Evolutionary conservation across 2,888 invertebrate species (phyloP).

Genomic region (Noctua fimbriata): DNA sequence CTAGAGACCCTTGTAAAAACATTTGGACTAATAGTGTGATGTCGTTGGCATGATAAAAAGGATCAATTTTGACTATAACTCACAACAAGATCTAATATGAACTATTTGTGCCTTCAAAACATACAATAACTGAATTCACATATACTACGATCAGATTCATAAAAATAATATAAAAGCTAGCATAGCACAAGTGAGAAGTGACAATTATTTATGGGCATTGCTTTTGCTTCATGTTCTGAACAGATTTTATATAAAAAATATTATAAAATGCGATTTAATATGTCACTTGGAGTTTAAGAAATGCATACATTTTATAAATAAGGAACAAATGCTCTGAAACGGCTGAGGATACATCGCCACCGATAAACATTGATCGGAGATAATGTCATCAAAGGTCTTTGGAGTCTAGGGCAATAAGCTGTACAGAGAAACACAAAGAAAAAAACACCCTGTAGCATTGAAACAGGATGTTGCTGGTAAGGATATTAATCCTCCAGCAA

Average conservation of each 20-base stretch:
- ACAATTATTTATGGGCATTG: constrained; percentile 1
- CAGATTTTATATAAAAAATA: constrained; percentile 2
- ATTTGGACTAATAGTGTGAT: constrained; percentile 39
- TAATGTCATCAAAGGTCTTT: not conserved
- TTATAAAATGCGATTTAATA: constrained; percentile 29
- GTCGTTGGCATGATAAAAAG: constrained; percentile 26
- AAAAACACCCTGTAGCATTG: not conserved
- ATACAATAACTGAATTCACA: constrained; percentile 37
- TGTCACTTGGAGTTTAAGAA: constrained; percentile 23
- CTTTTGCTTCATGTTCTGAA: constrained; percentile 7
- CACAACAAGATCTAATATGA: constrained; percentile 28
- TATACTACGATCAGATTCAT: constrained; percentile 39
- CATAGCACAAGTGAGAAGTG: constrained; percentile 14
- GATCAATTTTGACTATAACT: constrained; percentile 15
- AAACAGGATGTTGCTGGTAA: not conserved
- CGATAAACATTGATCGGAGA: constrained; percentile 7
- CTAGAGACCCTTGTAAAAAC: constrained; percentile 30
- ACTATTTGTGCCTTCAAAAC: constrained; percentile 53
- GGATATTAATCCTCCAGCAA: not conserved
- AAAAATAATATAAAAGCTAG: constrained; percentile 37
- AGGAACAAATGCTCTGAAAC: not conserved
- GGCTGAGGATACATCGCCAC: not conserved
- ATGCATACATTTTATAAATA: constrained; percentile 1
- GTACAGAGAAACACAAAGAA: not conserved
- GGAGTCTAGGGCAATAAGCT: not conserved